phyloP scores from a whole-genome alignment of 2,888 invertebrate species.

The Ctena decussata region DNA sequence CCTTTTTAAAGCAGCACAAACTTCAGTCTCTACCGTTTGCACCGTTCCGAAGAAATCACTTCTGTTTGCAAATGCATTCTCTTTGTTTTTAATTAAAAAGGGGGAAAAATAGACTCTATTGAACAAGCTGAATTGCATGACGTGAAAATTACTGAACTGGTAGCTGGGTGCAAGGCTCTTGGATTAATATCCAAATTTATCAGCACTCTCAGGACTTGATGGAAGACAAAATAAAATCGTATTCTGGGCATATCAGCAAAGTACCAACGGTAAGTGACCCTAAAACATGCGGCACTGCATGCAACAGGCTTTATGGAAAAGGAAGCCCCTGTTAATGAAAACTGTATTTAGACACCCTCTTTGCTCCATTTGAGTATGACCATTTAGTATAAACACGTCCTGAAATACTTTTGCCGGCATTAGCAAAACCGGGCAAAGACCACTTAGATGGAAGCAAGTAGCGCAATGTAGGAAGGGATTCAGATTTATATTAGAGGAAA shows the following conservation, averaged over 20 bases:
- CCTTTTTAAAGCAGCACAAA: background rate
- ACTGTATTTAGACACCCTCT: background rate
- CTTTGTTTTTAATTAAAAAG: background rate
- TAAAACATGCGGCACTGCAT: background rate
- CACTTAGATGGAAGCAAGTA: background rate
- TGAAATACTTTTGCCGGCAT: background rate
- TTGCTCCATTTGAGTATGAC: background rate
- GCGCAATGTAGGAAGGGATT: background rate
- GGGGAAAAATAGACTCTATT: background rate
- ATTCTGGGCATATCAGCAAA: background rate
- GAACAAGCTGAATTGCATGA: background rate
- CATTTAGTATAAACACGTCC: background rate
- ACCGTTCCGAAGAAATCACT: background rate
- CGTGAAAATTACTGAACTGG: background rate
- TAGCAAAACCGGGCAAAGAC: background rate
- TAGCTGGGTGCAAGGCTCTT: slow-evolving; percentile 3
- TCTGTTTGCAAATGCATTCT: background rate
- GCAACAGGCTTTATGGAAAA: background rate
- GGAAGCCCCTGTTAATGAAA: background rate
- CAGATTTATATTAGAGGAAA: background rate
- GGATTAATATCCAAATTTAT: background rate
- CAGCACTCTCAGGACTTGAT: background rate
- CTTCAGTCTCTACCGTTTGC: background rate
- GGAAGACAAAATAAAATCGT: background rate
- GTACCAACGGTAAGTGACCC: background rate